Base-by-base conservation (phyloP, 1,140 invertebrate genomes). In the Scaptomyza hsui region DNA sequence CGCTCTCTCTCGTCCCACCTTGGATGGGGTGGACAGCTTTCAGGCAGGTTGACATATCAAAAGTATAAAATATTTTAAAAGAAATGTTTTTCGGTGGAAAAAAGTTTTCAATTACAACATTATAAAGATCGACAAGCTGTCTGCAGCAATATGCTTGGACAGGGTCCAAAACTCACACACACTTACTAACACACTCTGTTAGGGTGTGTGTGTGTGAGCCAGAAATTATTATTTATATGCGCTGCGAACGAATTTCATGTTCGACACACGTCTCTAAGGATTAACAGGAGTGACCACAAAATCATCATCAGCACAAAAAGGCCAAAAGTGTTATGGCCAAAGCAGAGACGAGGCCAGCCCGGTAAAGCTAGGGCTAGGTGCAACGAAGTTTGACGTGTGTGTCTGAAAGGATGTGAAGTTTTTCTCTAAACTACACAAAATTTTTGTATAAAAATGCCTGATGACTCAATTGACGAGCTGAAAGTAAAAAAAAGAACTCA, bases 41-140 rank as follows among this genome's bases (percentile, higher is more conserved):
- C 80, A 86, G 80, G 75, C 76, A 70, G 77, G 45, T 71, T 86
- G 80, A 85, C 80, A 85, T 81, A 86, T 85, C 80, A 85, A 85
- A 86, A 85, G 80, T 85, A 86, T 76, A 70, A 86, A 80, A 85
- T 86, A 86, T 85, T 85, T 85, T 86, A 86, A 85, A 85, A 86
- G 81, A 85, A 85, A 77, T 80, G 81, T 67, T 72, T 29, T 67
- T 65, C 32, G 42, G 63, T 52, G 75, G 60, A 88, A 85, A 29
- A 83, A 86, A 86, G 78, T 89, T 90, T 90, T 90, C 88, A 90
- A 90, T 90, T 90, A 90, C 88, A 88, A 83, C 82, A 89, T 90
- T 90, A 90, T 90, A 88, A 90, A 90, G 88, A 90, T 90, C 82
- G 88, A 90, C 88, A 90, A 90, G 83, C 82, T 90, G 88, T 90